phyloP scores from a whole-genome alignment of 92 coral and sea anemone species.

The Umimayanthus kanabou region DNA sequence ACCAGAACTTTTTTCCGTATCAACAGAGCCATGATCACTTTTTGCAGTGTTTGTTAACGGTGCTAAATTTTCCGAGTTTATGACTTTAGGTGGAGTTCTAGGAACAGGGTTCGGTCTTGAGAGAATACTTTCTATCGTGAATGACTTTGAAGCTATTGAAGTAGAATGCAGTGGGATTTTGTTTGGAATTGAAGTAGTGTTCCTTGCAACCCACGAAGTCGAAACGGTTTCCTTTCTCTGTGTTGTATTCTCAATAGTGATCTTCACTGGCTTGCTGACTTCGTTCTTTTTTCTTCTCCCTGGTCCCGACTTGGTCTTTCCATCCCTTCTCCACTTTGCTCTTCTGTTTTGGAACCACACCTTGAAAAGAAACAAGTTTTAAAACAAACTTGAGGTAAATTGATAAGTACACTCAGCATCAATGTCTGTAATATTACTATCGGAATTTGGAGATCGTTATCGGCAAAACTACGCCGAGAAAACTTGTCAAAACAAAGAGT shows the following conservation, averaged over 20 bases:
- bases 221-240: background rate
- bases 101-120: conserved; percentile 66
- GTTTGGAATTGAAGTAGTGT: background rate
- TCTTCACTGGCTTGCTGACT: conserved; percentile 61
- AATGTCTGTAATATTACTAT: background rate
- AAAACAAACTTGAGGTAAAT: background rate
- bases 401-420: conserved; percentile 1
- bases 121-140: conserved; percentile 81
- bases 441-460: conserved; percentile 37
- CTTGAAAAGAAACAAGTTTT: no score
- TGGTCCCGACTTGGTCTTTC: conserved; percentile 88
- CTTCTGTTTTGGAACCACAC: conserved; percentile 89
- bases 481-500: conserved; percentile 27
- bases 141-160: conserved; percentile 49
- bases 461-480: conserved; percentile 17
- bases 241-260: conserved; percentile 18
- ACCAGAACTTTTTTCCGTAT: background rate
- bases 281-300: conserved; percentile 91
- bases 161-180: background rate
- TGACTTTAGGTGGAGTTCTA: background rate
- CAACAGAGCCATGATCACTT: background rate
- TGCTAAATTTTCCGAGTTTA: background rate
- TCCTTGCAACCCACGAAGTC: background rate
- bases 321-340: conserved; percentile 91
- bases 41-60: background rate